Base-by-base conservation (phyloP, 2,888 invertebrate genomes). In the Phengaris alcon region DNA sequence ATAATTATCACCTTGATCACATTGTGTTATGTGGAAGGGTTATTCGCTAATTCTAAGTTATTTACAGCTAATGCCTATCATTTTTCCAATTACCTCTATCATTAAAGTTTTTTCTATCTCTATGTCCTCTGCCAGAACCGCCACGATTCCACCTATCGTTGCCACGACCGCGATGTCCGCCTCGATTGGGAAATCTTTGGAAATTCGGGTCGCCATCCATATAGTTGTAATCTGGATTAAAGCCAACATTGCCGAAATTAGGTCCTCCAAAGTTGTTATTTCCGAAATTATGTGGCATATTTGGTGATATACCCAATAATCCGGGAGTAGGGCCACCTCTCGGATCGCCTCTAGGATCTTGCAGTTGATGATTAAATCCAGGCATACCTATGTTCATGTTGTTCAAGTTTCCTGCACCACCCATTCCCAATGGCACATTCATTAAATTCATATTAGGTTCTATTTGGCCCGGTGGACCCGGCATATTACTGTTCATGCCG, bases 271-370 rank as follows among this genome's bases (percentile, higher is more conserved):
- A 92, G 77, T 87, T 88, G 75, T 84, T 85, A 76, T 84, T 87
- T 82, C 90, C 92, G 77, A 90, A 93, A 82, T 92, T 94, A 81
- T 94, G 94, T 9, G 93, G 93, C 68, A 94, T 90, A 77, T 93
- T 94, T 51, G 94, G 94, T 68, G 94, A 93, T 82, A 95, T 94
- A 12, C 95, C 95, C 79, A 95, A 86, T 51, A 95, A 83, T 0
- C 95, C 95, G 0, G 95, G 95, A 81, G 94, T 82, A 77, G 93
- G 88, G 74, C 94, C 91, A 54, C 89, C 91, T 68, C 93, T 87
- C 48, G 93, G 91, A 79, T 94, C 93, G 12, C 72, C 72, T 59
- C 93, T 87, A 48, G 93, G 91, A 80, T 94, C 93, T n/a, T 90
- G 84, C 82, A 93, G 86, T 35, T 88, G 79, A 79, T 90, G 91